Evolutionary conservation across 2,888 invertebrate genomes (phyloP).

Genomic region (Agonum fuliginosum): DNA sequence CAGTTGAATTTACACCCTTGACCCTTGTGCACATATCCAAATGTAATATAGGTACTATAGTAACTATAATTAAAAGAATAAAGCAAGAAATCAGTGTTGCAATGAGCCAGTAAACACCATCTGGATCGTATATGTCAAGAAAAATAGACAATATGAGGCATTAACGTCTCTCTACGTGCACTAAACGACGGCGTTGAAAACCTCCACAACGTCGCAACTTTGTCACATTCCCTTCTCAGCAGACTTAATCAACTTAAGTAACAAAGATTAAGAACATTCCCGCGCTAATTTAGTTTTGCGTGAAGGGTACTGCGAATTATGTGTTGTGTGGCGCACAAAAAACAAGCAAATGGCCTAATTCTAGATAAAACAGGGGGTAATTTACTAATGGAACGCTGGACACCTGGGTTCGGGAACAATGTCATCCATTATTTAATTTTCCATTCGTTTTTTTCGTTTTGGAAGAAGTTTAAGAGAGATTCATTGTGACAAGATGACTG

Average conservation of each 20-base stretch:
- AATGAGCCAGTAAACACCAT: too few species aligned
- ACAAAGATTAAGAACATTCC: conserved; percentile 51
- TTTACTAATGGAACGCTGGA: conserved; percentile 52
- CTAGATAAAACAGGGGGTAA: conserved; percentile 40
- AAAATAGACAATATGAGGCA: conserved; percentile 33
- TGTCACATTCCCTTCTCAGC: conserved; percentile 31
- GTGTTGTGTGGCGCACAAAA: conserved; percentile 45
- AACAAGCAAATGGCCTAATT: conserved; percentile 52
- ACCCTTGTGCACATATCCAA: too few species aligned
- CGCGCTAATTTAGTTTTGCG: conserved; percentile 50
- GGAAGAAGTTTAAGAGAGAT: conserved; percentile 21
- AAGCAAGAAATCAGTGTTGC: too few species aligned
- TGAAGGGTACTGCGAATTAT: conserved; percentile 46
- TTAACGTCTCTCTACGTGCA: background rate
- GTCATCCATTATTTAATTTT: conserved; percentile 51
- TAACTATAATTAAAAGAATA: too few species aligned
- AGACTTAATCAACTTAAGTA: conserved; percentile 48
- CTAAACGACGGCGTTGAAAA: conserved; percentile 4
- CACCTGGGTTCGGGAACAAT: conserved; percentile 45
- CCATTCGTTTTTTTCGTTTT: conserved; percentile 25
- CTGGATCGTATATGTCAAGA: too few species aligned
- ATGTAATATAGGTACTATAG: too few species aligned
- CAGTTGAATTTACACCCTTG: too few species aligned
- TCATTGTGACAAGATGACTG: conserved; percentile 29
- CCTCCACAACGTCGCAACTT: background rate